Percentiles rank a stretch among this genome's conserved stretches.
These are phyloP conservation scores for Pluvianellus socialis DNA, from an alignment of 2,113 vertebrate genomes.

Conservation along the genomic window DNA sequence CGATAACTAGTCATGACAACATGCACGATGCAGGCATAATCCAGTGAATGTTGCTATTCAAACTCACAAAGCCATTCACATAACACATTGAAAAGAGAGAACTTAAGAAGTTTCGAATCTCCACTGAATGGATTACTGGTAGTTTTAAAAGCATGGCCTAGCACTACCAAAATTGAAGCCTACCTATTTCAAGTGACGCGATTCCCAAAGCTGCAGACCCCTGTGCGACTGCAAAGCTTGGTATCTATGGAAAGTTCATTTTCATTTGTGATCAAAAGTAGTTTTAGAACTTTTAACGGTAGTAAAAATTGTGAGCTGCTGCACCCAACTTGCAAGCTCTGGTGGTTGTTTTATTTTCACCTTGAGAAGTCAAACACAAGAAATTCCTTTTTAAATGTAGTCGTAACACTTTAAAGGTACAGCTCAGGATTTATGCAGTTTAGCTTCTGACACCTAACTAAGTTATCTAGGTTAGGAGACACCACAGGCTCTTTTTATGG, in stretches of 20 bases:
- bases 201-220: background rate
- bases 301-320: background rate
- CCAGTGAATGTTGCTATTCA: background rate
- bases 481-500: background rate
- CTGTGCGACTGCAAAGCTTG: background rate
- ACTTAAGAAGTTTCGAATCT: background rate
- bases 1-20: background rate
- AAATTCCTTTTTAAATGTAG: background rate
- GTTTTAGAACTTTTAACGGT: background rate
- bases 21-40: fast-evolving
- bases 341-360: background rate
- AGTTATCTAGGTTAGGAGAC: background rate
- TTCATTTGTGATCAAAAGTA: background rate
- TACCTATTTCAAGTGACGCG: background rate
- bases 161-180: background rate
- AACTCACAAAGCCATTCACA: background rate
- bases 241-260: background rate
- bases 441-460: background rate
- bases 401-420: fast-evolving
- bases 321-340: background rate
- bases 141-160: background rate
- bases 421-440: background rate
- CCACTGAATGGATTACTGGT: background rate
- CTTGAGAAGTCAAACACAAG: background rate
- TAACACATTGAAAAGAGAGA: background rate